Conservation (phyloP, 2,888 invertebrate genomes). For the Emmelina monodactyla region DNA sequence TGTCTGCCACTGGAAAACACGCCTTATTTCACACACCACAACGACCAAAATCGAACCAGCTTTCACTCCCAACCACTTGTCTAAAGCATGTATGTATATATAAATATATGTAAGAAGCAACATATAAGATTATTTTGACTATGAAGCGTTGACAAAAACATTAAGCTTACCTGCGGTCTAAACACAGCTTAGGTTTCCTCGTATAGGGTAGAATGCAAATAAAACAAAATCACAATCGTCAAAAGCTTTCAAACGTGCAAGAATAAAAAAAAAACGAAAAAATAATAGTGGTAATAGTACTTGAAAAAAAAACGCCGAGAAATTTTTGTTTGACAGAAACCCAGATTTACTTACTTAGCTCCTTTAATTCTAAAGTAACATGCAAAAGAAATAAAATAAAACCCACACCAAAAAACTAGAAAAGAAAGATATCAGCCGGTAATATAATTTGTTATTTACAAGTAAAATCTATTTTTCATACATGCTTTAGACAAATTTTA, state of each 20-base stretch:
- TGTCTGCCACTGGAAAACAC: slow-evolving; percentile 40
- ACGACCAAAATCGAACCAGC: background rate
- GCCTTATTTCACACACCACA: background rate
- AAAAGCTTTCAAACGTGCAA: slow-evolving; percentile 67
- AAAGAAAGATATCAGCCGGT: slow-evolving; percentile 13
- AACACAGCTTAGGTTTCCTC: slow-evolving; percentile 19
- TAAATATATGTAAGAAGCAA: background rate
- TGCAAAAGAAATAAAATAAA: slow-evolving; percentile 22
- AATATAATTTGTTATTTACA: too few relatives aligned
- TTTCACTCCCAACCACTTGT: background rate
- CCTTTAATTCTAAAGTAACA: too few relatives aligned
- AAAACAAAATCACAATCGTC: slow-evolving; percentile 65
- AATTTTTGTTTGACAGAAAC: background rate
- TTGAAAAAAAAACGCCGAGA: background rate
- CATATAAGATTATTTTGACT: background rate
- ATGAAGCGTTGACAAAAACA: background rate
- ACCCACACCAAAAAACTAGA: slow-evolving; percentile 31
- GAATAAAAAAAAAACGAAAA: slow-evolving; percentile 16
- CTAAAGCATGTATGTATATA: slow-evolving; percentile 15
- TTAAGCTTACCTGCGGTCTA: background rate
- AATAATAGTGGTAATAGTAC: background rate
- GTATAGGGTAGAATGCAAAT: slow-evolving; percentile 31
- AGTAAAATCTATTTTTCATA: too few relatives aligned
- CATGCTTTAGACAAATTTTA: slow-evolving; percentile 34
- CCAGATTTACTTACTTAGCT: background rate